Percentiles rank a stretch among this genome's conserved stretches.
phyloP scores from a whole-genome alignment of 2,797 vertebrate genomes.

The Clamator glandarius region DNA sequence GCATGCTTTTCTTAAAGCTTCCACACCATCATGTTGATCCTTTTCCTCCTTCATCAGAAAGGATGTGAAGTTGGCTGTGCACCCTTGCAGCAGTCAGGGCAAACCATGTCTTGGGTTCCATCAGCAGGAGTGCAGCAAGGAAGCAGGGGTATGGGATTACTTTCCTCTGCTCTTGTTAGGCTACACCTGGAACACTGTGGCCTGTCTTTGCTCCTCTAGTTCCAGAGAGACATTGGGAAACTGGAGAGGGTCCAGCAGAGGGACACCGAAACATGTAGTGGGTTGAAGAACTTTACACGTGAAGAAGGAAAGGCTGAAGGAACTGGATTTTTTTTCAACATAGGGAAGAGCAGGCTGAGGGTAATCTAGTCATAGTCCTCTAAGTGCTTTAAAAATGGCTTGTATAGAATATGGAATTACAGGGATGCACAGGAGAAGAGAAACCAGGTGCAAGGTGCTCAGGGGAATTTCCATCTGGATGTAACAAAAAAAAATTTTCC shows the following conservation, averaged over 20 bases:
- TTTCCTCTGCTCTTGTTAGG: neutral
- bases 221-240: neutral
- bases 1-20: neutral
- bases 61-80: neutral
- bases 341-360: neutral
- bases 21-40: rapidly evolving
- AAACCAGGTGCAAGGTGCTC: neutral
- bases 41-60: neutral
- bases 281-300: neutral
- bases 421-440: neutral
- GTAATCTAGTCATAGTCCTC: neutral
- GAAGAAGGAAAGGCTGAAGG: neutral
- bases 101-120: neutral
- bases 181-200: neutral
- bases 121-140: too few species aligned
- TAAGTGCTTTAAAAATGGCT: neutral
- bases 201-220: neutral
- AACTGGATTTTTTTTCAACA: neutral
- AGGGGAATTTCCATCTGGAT: neutral
- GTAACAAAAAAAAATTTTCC: neutral
- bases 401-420: neutral
- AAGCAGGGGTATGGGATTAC: neutral
- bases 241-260: neutral
- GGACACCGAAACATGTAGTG: neutral
- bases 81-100: neutral